A percentile compares a stretch with the other conserved stretches of the same genome.
Evolutionary conservation across 2,888 invertebrate genomes (phyloP).

Genomic region (Cheilosia impressa): DNA sequence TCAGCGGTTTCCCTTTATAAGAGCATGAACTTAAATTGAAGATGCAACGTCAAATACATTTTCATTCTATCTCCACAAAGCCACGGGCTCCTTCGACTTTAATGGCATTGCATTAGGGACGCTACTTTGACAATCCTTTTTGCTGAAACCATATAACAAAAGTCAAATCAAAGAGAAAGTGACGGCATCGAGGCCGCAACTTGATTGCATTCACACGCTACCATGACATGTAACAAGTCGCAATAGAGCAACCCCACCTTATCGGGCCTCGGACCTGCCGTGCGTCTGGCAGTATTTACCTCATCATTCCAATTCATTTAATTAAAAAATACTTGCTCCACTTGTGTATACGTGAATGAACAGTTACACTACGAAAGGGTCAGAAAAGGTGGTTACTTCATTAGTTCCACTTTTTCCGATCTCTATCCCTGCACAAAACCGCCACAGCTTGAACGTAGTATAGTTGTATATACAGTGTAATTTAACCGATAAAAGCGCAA

Average conservation of each 20-base stretch:
- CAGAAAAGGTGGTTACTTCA: conserved; percentile 51
- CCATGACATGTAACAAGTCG: conserved; percentile 34
- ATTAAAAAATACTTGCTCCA: conserved; percentile 71
- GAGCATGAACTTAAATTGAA: conserved; percentile 40
- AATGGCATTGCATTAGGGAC: conserved; percentile 14
- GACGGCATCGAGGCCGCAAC: conserved; percentile 66
- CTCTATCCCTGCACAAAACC: background rate
- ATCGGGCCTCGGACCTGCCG: conserved; percentile 51
- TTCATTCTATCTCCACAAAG: conserved; percentile 21
- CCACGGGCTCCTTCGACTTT: conserved; percentile 17
- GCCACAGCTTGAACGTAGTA: conserved; percentile 22
- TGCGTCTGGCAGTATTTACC: conserved; percentile 65
- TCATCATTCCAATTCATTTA: conserved; percentile 73
- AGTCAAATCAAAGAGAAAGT: conserved; percentile 65
- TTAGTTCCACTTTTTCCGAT: conserved; percentile 43
- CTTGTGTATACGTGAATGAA: conserved; percentile 65
- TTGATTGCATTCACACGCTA: conserved; percentile 71
- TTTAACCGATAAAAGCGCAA: conserved; percentile 70
- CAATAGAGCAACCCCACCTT: conserved; percentile 37
- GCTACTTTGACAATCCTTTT: conserved; percentile 40
- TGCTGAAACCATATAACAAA: conserved; percentile 43
- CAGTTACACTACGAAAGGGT: conserved; percentile 40
- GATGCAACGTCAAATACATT: conserved; percentile 58
- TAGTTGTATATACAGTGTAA: conserved; percentile 56
- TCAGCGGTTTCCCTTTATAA: conserved; percentile 34